phyloP scores from a whole-genome alignment of 2,113 vertebrate species.

The Irena cyanogastra region DNA sequence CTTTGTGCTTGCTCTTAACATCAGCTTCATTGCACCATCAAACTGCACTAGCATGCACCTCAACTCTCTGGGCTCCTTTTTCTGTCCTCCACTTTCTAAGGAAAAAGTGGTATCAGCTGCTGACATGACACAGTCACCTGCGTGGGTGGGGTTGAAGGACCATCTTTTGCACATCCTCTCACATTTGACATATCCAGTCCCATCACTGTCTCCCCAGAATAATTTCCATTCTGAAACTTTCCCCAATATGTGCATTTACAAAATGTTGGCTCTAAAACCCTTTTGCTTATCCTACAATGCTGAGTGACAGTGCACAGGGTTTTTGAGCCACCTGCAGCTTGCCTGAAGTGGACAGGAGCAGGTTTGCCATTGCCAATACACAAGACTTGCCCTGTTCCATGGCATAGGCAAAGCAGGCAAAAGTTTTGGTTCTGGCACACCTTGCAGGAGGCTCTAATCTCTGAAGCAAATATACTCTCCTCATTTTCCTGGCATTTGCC shows the following conservation, averaged over 20 bases:
- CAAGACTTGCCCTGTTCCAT: accelerated
- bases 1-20: background rate
- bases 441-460: background rate
- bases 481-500: conserved; percentile 13
- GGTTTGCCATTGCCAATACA: background rate
- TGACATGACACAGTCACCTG: background rate
- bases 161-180: background rate
- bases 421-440: background rate
- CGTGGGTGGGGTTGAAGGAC: background rate
- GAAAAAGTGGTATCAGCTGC: background rate
- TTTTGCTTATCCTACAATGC: background rate
- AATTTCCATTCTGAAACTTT: background rate
- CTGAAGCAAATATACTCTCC: background rate
- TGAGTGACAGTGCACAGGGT: background rate
- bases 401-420: background rate
- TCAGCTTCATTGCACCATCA: background rate
- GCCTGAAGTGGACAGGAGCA: accelerated
- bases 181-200: background rate
- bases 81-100: background rate
- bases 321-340: background rate
- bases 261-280: background rate
- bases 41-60: background rate
- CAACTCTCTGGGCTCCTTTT: accelerated
- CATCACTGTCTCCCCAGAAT: background rate
- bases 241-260: background rate